Percentiles rank a stretch among this genome's conserved stretches.
These are phyloP conservation scores for Mesoclemmys tuberculata DNA, from an alignment of 2,113 vertebrate genomes.

Conservation along the genomic window DNA sequence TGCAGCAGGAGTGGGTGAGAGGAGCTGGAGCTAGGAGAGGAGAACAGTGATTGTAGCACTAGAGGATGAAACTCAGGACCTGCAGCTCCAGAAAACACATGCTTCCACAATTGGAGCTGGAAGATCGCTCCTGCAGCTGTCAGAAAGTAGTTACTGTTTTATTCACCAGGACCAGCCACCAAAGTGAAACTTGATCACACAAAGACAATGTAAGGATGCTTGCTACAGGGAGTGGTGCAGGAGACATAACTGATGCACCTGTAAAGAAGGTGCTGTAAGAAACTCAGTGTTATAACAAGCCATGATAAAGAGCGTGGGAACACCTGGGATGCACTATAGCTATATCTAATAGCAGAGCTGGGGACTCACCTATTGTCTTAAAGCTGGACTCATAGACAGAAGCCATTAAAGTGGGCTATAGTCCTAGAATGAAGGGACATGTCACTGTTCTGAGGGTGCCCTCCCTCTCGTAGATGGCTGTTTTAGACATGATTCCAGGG, in stretches of 20 bases:
- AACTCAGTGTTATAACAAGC: not conserved
- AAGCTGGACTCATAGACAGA: not conserved
- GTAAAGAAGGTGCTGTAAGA: not conserved
- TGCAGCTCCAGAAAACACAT: not conserved
- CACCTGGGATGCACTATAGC: not conserved
- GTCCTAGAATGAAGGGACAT: not conserved
- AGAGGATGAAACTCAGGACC: not conserved
- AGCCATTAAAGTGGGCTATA: not conserved
- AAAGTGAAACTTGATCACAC: not conserved
- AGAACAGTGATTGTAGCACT: not conserved
- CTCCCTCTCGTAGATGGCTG: not conserved
- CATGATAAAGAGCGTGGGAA: not conserved
- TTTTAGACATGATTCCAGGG: not conserved
- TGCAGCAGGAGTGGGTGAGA: constrained; percentile 14
- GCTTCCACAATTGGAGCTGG: not conserved
- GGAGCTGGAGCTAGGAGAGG: constrained; percentile 27
- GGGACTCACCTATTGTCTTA: not conserved
- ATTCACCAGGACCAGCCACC: not conserved
- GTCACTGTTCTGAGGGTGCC: no score
- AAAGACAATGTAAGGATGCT: not conserved
- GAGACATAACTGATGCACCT: not conserved
- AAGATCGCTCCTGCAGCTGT: accelerated
- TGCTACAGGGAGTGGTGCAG: not conserved
- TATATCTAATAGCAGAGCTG: not conserved
- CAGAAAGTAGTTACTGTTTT: not conserved